Conservation (phyloP, 2,113 vertebrate species). For the Lepus europaeus region DNA sequence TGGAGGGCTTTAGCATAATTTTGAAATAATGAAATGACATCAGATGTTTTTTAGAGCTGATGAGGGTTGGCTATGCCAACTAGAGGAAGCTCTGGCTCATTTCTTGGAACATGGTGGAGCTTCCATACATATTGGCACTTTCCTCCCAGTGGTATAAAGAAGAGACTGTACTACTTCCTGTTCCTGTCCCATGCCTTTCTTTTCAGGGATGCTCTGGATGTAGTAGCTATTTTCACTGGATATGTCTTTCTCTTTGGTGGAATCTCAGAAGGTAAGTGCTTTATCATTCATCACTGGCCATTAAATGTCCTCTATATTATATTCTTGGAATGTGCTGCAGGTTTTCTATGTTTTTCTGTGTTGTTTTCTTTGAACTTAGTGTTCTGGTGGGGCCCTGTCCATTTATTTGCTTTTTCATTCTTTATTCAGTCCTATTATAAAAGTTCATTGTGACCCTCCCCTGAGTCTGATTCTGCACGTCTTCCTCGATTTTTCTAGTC, state of each 20-base stretch:
- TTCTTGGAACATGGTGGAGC: not conserved
- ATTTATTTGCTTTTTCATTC: not conserved
- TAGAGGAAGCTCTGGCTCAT: not conserved
- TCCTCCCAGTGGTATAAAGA: not conserved
- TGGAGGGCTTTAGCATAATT: not conserved
- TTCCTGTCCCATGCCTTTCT: not conserved
- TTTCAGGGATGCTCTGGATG: not conserved
- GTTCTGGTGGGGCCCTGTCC: rapidly evolving
- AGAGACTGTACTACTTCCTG: not conserved
- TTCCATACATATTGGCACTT: not conserved
- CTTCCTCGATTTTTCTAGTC: not conserved
- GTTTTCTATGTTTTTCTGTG: not conserved
- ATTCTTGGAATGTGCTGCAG: not conserved
- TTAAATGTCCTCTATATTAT: not conserved
- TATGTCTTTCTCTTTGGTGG: not conserved
- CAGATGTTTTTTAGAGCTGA: not conserved
- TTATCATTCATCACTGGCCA: not conserved
- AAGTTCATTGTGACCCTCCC: not conserved
- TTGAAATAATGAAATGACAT: not conserved
- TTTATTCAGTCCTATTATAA: not conserved
- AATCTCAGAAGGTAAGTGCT: not conserved
- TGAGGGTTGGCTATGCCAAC: not conserved
- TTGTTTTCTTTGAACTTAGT: not conserved
- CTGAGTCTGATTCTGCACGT: not conserved
- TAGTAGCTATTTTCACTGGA: not conserved